Conservation (phyloP, 1,140 invertebrate genomes). For the Cylas formicarius region DNA sequence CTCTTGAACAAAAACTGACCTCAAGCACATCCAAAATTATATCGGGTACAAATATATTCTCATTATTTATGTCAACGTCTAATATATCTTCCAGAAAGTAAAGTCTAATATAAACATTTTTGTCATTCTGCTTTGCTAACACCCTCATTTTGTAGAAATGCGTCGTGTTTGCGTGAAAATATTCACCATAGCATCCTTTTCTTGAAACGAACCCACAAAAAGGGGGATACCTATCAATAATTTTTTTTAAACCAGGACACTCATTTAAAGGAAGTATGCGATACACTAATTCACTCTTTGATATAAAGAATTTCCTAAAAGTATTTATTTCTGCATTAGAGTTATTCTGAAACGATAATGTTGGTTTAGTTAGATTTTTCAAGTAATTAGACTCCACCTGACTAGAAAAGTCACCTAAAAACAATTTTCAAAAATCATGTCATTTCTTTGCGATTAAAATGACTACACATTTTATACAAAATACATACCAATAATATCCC, state of each 20-base stretch:
- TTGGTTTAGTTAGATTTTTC: too few relatives aligned
- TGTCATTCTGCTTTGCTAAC: constrained; percentile 8
- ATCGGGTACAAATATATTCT: constrained; percentile 27
- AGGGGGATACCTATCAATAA: constrained; percentile 10
- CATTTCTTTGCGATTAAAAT: background rate
- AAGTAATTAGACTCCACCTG: too few relatives aligned
- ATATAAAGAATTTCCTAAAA: constrained; percentile 7
- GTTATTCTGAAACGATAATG: too few relatives aligned
- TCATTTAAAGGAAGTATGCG: constrained; percentile 21
- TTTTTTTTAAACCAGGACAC: constrained; percentile 4
- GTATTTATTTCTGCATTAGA: background rate
- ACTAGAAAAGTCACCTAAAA: too few relatives aligned
- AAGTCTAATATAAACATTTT: constrained; percentile 21
- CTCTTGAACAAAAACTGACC: constrained; percentile 41
- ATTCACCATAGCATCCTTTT: constrained; percentile 10
- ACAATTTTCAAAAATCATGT: constrained; percentile 3
- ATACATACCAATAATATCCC: background rate
- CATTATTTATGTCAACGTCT: too few relatives aligned
- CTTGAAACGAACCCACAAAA: constrained; percentile 27
- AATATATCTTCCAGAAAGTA: constrained; percentile 24
- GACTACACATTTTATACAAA: background rate
- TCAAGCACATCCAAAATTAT: constrained; percentile 29
- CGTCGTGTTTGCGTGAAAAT: too few relatives aligned
- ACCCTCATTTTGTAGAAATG: background rate
- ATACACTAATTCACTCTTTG: constrained; percentile 13